Evolutionary conservation across 2,888 invertebrate species (phyloP).

Genomic region (Hemistola chrysoprasaria): DNA sequence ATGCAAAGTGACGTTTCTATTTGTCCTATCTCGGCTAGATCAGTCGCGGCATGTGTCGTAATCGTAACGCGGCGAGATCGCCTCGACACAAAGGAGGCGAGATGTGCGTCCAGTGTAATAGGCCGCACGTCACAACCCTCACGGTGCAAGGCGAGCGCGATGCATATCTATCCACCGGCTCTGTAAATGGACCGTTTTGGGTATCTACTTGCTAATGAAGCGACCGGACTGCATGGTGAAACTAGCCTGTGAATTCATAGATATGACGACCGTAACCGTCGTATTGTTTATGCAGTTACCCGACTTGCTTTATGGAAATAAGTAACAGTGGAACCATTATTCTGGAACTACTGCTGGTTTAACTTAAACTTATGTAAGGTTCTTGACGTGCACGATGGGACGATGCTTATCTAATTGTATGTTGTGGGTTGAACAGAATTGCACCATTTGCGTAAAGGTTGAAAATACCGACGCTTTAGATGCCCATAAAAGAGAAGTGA

Average conservation of each 20-base stretch:
- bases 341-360: conserved; percentile 26
- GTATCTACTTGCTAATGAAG: conserved; percentile 80
- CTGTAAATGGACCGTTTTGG: conserved; percentile 79
- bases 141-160: conserved; percentile 64
- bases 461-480: not conserved
- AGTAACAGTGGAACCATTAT: conserved; percentile 34
- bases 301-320: conserved; percentile 56
- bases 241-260: conserved; percentile 68
- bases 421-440: conserved; percentile 19
- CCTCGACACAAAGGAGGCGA: conserved; percentile 74
- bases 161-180: conserved; percentile 76
- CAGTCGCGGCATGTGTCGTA: conserved; percentile 75
- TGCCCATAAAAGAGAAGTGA: not conserved
- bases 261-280: conserved; percentile 65
- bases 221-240: conserved; percentile 58
- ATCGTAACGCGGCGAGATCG: conserved; percentile 73
- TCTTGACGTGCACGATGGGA: conserved; percentile 19
- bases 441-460: conserved; percentile 8
- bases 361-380: conserved; percentile 22
- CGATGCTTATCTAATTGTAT: conserved; percentile 22
- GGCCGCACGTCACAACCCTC: conserved; percentile 70
- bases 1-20: conserved; percentile 79
- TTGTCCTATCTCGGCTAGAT: conserved; percentile 72
- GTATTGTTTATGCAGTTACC: conserved; percentile 56
- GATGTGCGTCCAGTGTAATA: conserved; percentile 74